Conservation (phyloP, 2,797 vertebrate genomes). For the Natrix natrix region DNA sequence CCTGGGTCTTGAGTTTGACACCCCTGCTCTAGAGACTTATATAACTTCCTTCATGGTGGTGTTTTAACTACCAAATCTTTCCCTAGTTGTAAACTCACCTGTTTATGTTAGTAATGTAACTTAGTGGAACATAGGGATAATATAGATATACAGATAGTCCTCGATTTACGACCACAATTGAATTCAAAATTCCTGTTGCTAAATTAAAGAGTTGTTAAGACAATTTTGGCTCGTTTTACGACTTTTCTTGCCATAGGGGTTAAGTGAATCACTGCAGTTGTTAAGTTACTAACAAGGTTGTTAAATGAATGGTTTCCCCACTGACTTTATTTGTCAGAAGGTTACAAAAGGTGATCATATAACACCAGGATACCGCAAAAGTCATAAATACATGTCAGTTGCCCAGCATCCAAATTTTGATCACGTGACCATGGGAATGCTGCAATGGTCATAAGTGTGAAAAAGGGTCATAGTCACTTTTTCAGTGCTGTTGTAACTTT, state of each 20-base stretch:
- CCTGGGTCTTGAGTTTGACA: too few species aligned
- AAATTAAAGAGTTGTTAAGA: neutral
- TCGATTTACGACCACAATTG: neutral
- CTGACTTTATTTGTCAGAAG: neutral
- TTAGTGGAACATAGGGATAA: neutral
- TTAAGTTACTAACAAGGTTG: neutral
- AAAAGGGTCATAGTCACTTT: neutral
- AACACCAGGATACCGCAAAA: neutral
- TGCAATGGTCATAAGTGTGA: neutral
- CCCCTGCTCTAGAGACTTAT: neutral
- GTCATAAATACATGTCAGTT: neutral
- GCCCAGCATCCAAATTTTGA: neutral
- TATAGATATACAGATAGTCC: neutral
- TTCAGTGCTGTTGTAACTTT: neutral
- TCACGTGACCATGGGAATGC: neutral
- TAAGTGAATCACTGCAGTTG: neutral
- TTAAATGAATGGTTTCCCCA: neutral
- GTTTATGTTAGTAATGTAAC: neutral
- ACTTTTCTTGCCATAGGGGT: neutral
- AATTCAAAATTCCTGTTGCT: neutral
- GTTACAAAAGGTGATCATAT: neutral
- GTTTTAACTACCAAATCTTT: neutral
- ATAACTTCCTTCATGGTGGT: neutral
- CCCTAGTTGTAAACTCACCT: neutral
- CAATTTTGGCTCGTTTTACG: neutral